Percentiles rank a stretch among this genome's conserved stretches.
Conservation (phyloP, 2,797 vertebrate species). For the Galago senegalensis region DNA sequence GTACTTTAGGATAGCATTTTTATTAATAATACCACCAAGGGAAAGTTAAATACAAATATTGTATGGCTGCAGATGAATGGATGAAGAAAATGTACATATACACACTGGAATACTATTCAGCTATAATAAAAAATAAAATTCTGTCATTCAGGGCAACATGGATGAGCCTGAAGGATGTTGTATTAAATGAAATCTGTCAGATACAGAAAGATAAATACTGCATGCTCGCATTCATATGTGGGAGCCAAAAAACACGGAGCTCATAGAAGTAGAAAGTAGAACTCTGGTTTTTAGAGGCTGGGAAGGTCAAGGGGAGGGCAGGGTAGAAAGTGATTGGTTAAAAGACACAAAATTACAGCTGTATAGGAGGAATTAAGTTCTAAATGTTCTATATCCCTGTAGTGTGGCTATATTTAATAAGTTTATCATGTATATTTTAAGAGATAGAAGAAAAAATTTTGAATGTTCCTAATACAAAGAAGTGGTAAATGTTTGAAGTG, state of each 20-base stretch:
- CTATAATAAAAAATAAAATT: neutral
- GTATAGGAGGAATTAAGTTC: neutral
- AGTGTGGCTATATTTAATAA: neutral
- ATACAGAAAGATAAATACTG: neutral
- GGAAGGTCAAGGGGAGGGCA: neutral
- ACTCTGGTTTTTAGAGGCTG: no score
- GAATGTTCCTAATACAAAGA: neutral
- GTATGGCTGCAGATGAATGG: neutral
- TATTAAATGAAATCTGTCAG: neutral
- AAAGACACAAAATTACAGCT: neutral
- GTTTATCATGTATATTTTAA: neutral
- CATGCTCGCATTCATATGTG: neutral
- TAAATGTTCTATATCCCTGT: neutral
- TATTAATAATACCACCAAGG: neutral
- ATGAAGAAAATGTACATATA: neutral
- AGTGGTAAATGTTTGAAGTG: neutral
- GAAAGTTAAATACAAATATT: slow-evolving; percentile 46
- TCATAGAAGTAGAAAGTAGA: neutral
- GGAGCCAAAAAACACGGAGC: neutral
- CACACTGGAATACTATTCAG: neutral
- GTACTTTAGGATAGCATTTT: neutral
- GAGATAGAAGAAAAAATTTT: neutral
- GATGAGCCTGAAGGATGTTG: neutral
- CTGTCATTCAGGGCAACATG: neutral
- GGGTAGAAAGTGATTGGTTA: neutral